These are phyloP conservation scores for Magallana gigas DNA, from an alignment of 1,140 invertebrate genomes.

Conservation along the genomic window DNA sequence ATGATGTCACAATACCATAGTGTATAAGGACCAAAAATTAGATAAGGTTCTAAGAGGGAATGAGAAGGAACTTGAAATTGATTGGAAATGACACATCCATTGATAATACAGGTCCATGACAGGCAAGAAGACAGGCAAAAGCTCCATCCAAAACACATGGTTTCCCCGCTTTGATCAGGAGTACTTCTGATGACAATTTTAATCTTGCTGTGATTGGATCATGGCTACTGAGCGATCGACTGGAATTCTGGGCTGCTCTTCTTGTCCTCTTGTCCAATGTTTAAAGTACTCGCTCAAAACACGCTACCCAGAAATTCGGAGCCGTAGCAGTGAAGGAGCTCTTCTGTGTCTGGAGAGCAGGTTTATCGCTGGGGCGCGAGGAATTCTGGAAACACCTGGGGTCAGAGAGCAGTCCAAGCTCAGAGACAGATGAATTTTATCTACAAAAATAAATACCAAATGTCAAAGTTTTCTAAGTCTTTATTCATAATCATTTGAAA, in stretches of 20 bases:
- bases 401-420: neutral
- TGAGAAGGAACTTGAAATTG: neutral
- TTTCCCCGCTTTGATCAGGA: neutral
- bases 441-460: neutral
- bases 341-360: neutral
- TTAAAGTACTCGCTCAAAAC: neutral
- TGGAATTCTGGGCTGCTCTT: constrained; percentile 18
- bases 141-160: neutral
- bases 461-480: neutral
- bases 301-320: constrained; percentile 14
- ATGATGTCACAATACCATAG: neutral
- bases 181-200: constrained; percentile 28
- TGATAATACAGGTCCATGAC: neutral
- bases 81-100: constrained; percentile 27
- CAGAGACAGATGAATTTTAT: constrained; percentile 11
- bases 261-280: constrained; percentile 5
- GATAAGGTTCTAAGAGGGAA: neutral
- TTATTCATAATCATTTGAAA: neutral
- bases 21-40: neutral
- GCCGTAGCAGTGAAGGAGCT: neutral
- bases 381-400: constrained; percentile 16
- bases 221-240: neutral
- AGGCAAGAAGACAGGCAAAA: constrained; percentile 13
- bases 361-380: neutral
- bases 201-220: constrained; percentile 3